These are phyloP conservation scores for Vicugna pacos DNA, from an alignment of 2,113 vertebrate species.

Conservation along the genomic window DNA sequence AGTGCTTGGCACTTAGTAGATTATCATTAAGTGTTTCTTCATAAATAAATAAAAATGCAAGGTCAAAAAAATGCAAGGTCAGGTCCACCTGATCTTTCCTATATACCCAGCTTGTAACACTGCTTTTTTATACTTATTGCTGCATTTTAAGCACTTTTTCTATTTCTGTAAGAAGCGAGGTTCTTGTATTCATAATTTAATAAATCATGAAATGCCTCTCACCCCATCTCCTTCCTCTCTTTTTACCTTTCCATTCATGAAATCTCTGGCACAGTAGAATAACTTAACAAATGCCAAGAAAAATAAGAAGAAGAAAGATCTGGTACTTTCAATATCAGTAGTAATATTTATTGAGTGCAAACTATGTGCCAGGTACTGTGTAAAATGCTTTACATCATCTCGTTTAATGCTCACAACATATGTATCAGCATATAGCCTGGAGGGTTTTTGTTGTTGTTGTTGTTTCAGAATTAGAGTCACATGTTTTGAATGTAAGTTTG, in stretches of 20 bases:
- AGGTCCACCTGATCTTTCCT: background rate
- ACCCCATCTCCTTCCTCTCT: background rate
- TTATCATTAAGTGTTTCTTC: conserved; percentile 12
- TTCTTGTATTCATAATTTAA: conserved; percentile 34
- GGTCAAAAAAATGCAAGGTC: background rate
- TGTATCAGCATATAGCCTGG: conserved; percentile 2
- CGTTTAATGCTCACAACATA: background rate
- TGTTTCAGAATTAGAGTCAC: conserved; percentile 28
- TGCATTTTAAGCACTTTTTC: background rate
- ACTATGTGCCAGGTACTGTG: background rate
- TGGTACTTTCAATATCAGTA: background rate
- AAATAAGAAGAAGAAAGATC: background rate
- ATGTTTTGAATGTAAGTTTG: conserved; percentile 46
- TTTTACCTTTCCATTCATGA: background rate
- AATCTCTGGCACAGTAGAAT: background rate
- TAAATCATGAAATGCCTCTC: background rate
- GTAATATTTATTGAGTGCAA: conserved; percentile 3
- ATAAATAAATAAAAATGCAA: conserved; percentile 20
- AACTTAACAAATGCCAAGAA: conserved; percentile 34
- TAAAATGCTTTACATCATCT: conserved; percentile 16
- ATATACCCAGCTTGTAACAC: background rate
- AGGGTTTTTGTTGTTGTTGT: background rate
- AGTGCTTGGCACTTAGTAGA: background rate
- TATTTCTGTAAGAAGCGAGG: background rate
- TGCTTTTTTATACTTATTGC: background rate